A percentile compares a stretch with the other conserved stretches of the same genome.
These are phyloP conservation scores for Bufo gargarizans DNA, from an alignment of 2,113 vertebrate genomes.

Conservation along the genomic window DNA sequence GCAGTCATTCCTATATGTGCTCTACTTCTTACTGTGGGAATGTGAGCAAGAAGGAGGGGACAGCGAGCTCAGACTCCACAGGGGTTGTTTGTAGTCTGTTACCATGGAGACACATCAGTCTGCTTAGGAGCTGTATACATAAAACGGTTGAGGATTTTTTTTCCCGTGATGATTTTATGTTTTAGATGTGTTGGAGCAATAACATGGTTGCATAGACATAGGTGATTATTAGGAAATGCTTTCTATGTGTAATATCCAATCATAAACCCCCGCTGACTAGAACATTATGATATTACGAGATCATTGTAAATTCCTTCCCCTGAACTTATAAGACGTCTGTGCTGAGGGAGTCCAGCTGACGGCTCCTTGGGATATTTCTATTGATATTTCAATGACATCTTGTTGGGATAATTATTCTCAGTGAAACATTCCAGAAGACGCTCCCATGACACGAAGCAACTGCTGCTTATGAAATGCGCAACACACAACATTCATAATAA, in stretches of 20 bases:
- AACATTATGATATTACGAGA: not conserved
- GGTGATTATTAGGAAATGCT: not conserved
- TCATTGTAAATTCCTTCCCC: not conserved
- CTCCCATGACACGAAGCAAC: slow-evolving; percentile 33
- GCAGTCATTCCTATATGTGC: too few relatives aligned
- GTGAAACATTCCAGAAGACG: slow-evolving; percentile 3
- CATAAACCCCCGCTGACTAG: not conserved
- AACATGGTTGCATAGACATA: not conserved
- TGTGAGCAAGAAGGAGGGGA: too few relatives aligned
- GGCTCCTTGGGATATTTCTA: not conserved
- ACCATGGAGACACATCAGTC: not conserved
- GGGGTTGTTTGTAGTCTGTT: not conserved
- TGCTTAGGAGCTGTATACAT: too few relatives aligned
- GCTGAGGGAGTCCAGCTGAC: slow-evolving; percentile 4
- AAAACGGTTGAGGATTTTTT: too few relatives aligned
- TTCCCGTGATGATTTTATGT: too few relatives aligned
- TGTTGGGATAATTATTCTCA: slow-evolving; percentile 4
- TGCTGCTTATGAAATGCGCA: slow-evolving; percentile 5
- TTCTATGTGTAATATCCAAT: not conserved
- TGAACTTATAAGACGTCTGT: not conserved
- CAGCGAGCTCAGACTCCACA: not conserved
- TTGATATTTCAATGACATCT: slow-evolving; percentile 7
- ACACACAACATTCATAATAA: not conserved
- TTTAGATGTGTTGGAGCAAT: too few relatives aligned
- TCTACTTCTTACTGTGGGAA: too few relatives aligned